Conservation (phyloP, 1,140 invertebrate species). For the Schmidtea mediterranea region DNA sequence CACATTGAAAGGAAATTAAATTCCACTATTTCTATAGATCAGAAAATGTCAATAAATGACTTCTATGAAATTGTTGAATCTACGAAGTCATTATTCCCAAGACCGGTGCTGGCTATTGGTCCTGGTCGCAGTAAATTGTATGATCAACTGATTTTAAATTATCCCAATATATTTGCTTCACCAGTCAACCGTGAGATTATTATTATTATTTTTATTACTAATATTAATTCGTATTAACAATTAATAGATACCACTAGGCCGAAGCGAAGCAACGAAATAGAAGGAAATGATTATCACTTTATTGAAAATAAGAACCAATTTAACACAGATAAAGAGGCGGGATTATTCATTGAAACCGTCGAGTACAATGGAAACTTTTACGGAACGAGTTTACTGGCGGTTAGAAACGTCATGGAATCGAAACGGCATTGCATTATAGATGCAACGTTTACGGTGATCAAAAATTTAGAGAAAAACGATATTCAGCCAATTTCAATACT, state of each 20-base stretch:
- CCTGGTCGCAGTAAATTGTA: constrained; percentile 92
- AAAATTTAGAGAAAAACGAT: constrained; percentile 69
- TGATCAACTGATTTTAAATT: constrained; percentile 89
- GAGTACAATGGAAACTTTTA: constrained; percentile 94
- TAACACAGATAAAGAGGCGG: constrained; percentile 82
- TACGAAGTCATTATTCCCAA: constrained; percentile 22
- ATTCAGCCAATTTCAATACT: constrained; percentile 80
- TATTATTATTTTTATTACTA: no score
- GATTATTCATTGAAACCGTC: constrained; percentile 85
- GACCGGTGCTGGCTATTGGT: constrained; percentile 88
- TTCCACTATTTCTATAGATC: not conserved
- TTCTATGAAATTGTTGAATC: not conserved
- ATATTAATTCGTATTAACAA: no score
- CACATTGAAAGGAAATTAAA: no score
- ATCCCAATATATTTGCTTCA: constrained; percentile 87
- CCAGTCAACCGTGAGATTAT: constrained; percentile 79
- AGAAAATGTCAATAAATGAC: not conserved
- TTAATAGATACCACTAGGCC: constrained; percentile 57
- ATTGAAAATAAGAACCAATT: constrained; percentile 73
- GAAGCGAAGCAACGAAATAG: constrained; percentile 68
- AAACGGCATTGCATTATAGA: constrained; percentile 75
- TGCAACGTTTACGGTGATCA: constrained; percentile 85
- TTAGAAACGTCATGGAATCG: constrained; percentile 66
- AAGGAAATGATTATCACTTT: constrained; percentile 86
- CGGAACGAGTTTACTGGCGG: constrained; percentile 72